These are phyloP conservation scores for Pandion haliaetus DNA, from an alignment of 2,113 vertebrate species.

Conservation along the genomic window DNA sequence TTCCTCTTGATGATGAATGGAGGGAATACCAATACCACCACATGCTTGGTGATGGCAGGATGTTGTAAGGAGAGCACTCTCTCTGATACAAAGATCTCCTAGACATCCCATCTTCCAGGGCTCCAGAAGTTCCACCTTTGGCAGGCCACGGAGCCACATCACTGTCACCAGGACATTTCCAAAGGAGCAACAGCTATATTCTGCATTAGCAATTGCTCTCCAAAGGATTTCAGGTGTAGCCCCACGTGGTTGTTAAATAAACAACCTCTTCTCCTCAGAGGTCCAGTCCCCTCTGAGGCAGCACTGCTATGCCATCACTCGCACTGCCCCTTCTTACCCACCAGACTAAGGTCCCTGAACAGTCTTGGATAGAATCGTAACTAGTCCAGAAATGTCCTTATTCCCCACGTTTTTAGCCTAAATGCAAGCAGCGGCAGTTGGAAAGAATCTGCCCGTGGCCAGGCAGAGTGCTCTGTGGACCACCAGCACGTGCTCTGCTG, in stretches of 20 bases:
- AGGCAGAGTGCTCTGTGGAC: not conserved
- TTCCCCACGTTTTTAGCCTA: not conserved
- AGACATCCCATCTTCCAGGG: not conserved
- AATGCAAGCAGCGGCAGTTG: not conserved
- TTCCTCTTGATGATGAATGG: not conserved
- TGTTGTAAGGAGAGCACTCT: accelerated
- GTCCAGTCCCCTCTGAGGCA: accelerated
- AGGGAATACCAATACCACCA: not conserved
- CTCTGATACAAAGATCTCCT: not conserved
- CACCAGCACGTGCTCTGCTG: not conserved
- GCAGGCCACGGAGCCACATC: accelerated
- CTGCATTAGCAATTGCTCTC: not conserved
- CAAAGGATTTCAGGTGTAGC: not conserved
- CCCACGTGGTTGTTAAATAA: accelerated
- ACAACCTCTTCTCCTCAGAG: not conserved
- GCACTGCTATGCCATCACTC: accelerated
- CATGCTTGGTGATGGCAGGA: accelerated
- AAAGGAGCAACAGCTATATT: not conserved
- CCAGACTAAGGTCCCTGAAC: not conserved
- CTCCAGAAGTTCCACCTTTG: not conserved
- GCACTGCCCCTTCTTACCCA: not conserved
- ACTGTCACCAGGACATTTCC: not conserved
- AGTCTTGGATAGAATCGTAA: not conserved
- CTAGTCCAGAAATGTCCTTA: not conserved
- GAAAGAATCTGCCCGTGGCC: accelerated